These are phyloP conservation scores for Notodonta dromedarius DNA, from an alignment of 2,888 invertebrate genomes.

Conservation along the genomic window DNA sequence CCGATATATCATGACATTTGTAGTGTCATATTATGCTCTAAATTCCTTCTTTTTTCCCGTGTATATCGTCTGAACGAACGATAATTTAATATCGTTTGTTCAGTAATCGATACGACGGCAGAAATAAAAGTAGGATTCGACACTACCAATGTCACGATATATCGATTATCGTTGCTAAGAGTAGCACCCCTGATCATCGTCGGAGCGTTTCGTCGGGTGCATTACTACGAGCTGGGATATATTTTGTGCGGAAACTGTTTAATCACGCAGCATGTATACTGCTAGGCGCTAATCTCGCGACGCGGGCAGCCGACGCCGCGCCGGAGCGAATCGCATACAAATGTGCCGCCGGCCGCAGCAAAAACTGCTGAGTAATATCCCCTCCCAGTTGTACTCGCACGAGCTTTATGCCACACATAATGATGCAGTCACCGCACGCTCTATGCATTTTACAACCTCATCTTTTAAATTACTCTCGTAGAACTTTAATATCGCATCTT, in stretches of 20 bases:
- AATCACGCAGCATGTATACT: constrained; percentile 65
- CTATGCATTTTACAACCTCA: constrained; percentile 63
- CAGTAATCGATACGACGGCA: no score
- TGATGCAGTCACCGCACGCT: constrained; percentile 67
- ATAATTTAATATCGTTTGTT: no score
- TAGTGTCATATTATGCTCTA: no score
- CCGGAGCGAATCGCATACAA: constrained; percentile 79
- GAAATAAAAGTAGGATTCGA: no score
- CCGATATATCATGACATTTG: no score
- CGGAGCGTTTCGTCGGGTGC: background rate
- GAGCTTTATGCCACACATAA: constrained; percentile 67
- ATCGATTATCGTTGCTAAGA: no score
- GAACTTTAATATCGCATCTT: constrained; percentile 35
- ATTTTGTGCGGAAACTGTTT: constrained; percentile 69
- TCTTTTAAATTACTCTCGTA: constrained; percentile 43
- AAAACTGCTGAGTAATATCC: constrained; percentile 79
- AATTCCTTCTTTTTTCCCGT: no score
- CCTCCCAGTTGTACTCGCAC: constrained; percentile 60
- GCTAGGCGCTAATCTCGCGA: constrained; percentile 73
- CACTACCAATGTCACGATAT: no score
- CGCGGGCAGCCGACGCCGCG: constrained; percentile 67
- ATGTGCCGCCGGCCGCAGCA: constrained; percentile 63
- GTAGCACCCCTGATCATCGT: background rate
- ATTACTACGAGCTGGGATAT: constrained; percentile 38
- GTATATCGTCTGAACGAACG: no score